phyloP scores from a whole-genome alignment of 2,888 invertebrate genomes.

The Sialis fuliginosa region DNA sequence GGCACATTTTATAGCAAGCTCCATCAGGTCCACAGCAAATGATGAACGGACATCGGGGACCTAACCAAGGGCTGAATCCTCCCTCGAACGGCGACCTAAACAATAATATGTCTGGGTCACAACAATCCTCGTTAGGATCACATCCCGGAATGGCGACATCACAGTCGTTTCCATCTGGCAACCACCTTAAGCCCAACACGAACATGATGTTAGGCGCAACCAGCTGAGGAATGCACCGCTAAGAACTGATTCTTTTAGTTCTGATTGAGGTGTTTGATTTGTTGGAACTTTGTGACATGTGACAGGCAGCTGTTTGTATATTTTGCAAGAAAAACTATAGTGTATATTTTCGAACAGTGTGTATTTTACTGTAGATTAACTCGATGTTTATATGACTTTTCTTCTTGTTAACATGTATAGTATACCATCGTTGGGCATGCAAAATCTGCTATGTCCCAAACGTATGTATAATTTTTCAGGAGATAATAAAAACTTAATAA shows the following conservation, averaged over 20 bases:
- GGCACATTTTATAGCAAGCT: neutral
- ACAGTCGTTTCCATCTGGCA: constrained; percentile 35
- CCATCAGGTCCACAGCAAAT: constrained; percentile 21
- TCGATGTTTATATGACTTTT: no score
- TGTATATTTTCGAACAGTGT: no score
- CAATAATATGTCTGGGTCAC: constrained; percentile 45
- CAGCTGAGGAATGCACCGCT: constrained; percentile 38
- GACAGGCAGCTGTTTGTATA: no score
- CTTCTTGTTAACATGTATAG: no score
- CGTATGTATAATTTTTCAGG: no score
- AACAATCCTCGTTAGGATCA: constrained; percentile 14
- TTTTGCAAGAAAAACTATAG: no score
- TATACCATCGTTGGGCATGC: no score
- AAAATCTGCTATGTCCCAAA: no score
- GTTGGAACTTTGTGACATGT: no score
- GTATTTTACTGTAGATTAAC: no score
- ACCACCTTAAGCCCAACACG: constrained; percentile 21
- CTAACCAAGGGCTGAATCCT: constrained; percentile 16
- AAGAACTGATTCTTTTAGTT: neutral
- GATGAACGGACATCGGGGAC: constrained; percentile 32
- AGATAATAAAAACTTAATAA: no score
- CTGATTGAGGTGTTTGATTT: no score
- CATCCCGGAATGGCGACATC: constrained; percentile 21
- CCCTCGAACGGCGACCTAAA: constrained; percentile 41
- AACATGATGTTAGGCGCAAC: constrained; percentile 39